A percentile compares a stretch with the other conserved stretches of the same genome.
These are phyloP conservation scores for Aphaenogaster ashmeadi DNA, from an alignment of 1,140 invertebrate genomes.

Conservation along the genomic window DNA sequence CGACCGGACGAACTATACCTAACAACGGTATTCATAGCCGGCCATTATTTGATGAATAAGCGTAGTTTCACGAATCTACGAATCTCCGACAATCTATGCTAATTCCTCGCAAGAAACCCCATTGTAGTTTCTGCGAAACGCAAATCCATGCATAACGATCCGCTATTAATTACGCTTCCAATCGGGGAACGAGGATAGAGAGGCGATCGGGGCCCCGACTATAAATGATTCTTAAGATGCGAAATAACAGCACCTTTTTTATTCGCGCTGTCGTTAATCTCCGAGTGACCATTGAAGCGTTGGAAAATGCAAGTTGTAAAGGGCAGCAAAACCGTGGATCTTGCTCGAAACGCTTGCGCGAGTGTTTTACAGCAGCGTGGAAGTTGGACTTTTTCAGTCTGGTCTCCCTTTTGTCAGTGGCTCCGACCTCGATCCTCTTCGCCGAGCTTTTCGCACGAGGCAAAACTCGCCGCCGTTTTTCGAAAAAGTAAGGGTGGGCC, in stretches of 20 bases:
- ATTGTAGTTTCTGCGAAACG: background rate
- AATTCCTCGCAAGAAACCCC: slow-evolving; percentile 5
- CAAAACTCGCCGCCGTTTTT: slow-evolving; percentile 9
- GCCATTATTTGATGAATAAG: slow-evolving; percentile 50
- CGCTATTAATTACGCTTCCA: slow-evolving; percentile 15
- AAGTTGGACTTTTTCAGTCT: slow-evolving; percentile 31
- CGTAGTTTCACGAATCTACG: slow-evolving; percentile 12
- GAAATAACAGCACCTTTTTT: background rate
- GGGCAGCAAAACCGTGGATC: slow-evolving; percentile 9
- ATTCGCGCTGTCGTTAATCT: slow-evolving; percentile 32
- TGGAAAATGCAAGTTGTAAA: slow-evolving; percentile 8
- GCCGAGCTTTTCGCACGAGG: slow-evolving; percentile 7
- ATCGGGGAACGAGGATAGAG: background rate
- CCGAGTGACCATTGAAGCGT: slow-evolving; percentile 5
- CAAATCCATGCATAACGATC: slow-evolving; percentile 2
- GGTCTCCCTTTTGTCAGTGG: slow-evolving; percentile 28
- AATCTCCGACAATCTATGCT: slow-evolving; percentile 14
- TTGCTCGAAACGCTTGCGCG: background rate
- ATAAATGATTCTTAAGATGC: background rate
- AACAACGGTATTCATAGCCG: slow-evolving; percentile 24
- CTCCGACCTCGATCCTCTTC: background rate
- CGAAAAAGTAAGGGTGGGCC: slow-evolving; percentile 5
- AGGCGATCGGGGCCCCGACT: background rate
- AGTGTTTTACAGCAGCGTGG: slow-evolving; percentile 40
- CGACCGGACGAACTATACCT: slow-evolving; percentile 7